These are phyloP conservation scores for Dolichopus griseipennis DNA, from an alignment of 2,888 invertebrate genomes.

Conservation along the genomic window DNA sequence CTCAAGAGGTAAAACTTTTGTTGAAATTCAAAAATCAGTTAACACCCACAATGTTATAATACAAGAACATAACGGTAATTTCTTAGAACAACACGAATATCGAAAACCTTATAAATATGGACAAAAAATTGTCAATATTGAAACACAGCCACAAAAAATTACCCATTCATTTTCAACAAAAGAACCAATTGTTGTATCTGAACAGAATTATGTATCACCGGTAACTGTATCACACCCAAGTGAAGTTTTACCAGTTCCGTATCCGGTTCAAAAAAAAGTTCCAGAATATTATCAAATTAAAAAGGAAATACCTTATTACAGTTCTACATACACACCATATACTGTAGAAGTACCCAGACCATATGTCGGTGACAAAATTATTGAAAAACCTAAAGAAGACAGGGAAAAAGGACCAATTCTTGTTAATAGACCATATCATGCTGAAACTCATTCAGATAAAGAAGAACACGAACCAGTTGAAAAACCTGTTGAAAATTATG, in stretches of 20 bases:
- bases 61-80: conserved; percentile 35
- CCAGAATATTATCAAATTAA: not conserved
- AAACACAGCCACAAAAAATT: conserved; percentile 37
- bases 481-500: conserved; percentile 38
- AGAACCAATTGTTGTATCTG: conserved; percentile 40
- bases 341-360: conserved; percentile 36
- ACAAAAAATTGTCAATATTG: conserved; percentile 13
- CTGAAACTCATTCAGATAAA: conserved; percentile 43
- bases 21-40: conserved; percentile 58
- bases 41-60: conserved; percentile 41
- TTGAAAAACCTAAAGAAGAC: conserved; percentile 14
- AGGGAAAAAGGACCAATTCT: not conserved
- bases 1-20: conserved; percentile 43
- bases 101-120: conserved; percentile 21
- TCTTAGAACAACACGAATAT: conserved; percentile 36
- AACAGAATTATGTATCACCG: conserved; percentile 38
- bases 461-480: conserved; percentile 45
- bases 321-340: not conserved
- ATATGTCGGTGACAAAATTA: conserved; percentile 47
- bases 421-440: conserved; percentile 46
- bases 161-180: conserved; percentile 38
- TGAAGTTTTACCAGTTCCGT: conserved; percentile 28
- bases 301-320: not conserved
- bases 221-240: conserved; percentile 42
- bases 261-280: conserved; percentile 28